These are phyloP conservation scores for Rattus norvegicus DNA, from an alignment of 2,113 vertebrate species.

Conservation along the genomic window DNA sequence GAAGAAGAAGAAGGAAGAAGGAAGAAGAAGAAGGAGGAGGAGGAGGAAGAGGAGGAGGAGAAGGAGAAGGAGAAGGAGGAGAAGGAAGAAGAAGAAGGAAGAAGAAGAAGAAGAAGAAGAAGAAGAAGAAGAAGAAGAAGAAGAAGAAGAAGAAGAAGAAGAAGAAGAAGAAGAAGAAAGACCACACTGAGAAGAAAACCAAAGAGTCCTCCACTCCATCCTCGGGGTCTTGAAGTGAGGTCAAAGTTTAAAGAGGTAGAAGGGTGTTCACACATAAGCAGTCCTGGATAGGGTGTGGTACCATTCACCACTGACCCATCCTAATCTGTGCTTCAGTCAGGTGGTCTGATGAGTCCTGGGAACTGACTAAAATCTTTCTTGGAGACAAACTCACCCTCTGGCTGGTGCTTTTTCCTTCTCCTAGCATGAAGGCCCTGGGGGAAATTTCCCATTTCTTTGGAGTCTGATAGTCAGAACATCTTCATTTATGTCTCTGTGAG, in stretches of 20 bases:
- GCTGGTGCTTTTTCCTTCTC: background rate
- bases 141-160: background rate
- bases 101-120: no score
- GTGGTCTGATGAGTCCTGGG: background rate
- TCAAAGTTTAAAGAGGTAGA: background rate
- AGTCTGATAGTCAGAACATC: background rate
- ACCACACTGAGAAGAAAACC: background rate
- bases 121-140: no score
- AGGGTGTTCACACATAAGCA: background rate
- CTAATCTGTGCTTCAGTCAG: background rate
- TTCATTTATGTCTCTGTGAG: background rate
- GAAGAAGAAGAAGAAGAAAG: background rate
- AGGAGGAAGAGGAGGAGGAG: no score
- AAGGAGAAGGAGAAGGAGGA: background rate
- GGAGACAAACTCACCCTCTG: background rate
- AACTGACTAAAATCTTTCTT: background rate
- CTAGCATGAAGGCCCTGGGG: background rate
- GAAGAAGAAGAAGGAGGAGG: no score
- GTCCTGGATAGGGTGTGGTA: background rate
- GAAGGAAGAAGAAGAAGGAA: no score
- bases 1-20: no score
- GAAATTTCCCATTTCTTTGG: no score
- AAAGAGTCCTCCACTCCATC: background rate
- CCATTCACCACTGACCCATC: no score
- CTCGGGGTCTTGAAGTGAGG: background rate